phyloP scores from a whole-genome alignment of 1,140 invertebrate species.

The Calliphora vicina region DNA sequence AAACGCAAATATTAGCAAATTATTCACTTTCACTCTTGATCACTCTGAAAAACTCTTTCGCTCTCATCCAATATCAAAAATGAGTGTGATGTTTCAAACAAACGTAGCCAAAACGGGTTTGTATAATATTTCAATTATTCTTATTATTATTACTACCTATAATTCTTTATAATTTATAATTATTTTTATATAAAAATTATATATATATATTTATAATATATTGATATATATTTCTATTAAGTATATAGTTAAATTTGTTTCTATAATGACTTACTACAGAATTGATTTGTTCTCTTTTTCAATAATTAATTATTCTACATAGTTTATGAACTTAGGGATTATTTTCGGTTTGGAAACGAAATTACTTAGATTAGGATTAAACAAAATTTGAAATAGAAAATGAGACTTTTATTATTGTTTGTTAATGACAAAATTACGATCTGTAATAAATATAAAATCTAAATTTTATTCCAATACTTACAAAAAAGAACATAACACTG shows the following conservation, averaged over 20 bases:
- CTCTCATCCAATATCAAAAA: neutral
- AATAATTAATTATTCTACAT: no score
- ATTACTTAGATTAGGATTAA: no score
- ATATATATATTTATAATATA: neutral
- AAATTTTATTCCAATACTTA: no score
- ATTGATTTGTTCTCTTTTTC: neutral
- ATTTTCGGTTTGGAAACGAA: no score
- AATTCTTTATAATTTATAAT: constrained; percentile 7
- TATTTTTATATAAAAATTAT: constrained; percentile 1
- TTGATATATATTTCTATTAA: no score
- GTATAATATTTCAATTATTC: constrained; percentile 30
- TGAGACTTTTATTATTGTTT: no score
- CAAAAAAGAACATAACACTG: no score
- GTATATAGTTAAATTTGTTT: no score
- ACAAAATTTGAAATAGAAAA: neutral
- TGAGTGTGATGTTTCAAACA: constrained; percentile 3
- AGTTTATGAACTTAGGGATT: no score
- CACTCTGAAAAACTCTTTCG: neutral
- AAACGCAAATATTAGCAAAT: no score
- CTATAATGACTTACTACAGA: neutral
- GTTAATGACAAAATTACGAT: no score
- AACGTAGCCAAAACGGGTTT: constrained; percentile 11
- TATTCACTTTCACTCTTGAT: neutral
- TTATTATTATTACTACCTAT: neutral
- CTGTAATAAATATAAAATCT: no score